Conservation (phyloP, 2,888 invertebrate genomes). For the Drosophila testacea region DNA sequence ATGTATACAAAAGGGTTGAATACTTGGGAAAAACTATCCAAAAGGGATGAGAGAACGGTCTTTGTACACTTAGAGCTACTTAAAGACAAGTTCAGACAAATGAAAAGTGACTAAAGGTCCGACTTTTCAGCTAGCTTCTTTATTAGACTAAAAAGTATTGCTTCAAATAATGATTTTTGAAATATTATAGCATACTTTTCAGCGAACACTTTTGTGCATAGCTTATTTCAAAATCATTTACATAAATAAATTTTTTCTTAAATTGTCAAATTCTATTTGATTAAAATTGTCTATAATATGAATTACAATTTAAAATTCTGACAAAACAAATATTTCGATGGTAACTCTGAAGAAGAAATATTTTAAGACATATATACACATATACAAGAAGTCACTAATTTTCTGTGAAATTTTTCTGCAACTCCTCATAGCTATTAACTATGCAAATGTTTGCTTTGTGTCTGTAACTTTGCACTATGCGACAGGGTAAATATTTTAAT, state of each 20-base stretch:
- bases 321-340: too few relatives aligned
- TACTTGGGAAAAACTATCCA: not conserved
- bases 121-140: not conserved
- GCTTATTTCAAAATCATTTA: not conserved
- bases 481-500: conserved; percentile 57
- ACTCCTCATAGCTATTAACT: conserved; percentile 37
- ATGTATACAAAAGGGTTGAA: conserved; percentile 35
- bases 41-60: conserved; percentile 1
- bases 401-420: conserved; percentile 12
- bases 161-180: not conserved
- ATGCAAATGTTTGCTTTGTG: conserved; percentile 59
- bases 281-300: too few relatives aligned
- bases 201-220: not conserved
- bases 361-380: not conserved
- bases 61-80: conserved; percentile 29
- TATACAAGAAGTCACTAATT: conserved; percentile 4
- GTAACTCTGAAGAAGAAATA: not conserved
- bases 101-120: not conserved
- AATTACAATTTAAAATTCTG: too few relatives aligned
- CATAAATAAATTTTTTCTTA: too few relatives aligned
- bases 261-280: too few relatives aligned
- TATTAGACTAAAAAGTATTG: not conserved
- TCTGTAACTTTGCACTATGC: conserved; percentile 45
- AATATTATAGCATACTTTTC: conserved; percentile 11
- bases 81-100: conserved; percentile 28